These are phyloP conservation scores for Labeo calbasu DNA, from an alignment of 2,797 vertebrate species.

Conservation along the genomic window DNA sequence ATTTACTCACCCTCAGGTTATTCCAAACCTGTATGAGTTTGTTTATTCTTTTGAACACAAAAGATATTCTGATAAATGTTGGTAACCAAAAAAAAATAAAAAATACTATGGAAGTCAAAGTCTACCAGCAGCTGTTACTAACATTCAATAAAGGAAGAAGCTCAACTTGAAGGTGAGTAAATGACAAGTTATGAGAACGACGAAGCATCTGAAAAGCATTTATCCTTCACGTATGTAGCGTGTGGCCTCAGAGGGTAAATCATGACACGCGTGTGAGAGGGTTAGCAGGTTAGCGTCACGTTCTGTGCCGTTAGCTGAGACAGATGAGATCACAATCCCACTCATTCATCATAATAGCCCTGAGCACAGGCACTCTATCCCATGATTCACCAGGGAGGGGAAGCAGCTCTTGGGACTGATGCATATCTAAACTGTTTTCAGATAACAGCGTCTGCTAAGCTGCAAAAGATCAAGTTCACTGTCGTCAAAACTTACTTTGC, in stretches of 20 bases:
- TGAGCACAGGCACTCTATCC: constrained; percentile 11
- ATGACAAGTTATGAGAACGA: not conserved
- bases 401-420: not conserved
- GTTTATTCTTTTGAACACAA: no score
- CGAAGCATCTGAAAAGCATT: not conserved
- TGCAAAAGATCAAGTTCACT: not conserved
- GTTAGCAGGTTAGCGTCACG: not conserved
- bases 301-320: not conserved
- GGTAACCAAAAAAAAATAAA: not conserved
- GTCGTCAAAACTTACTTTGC: constrained; percentile 85
- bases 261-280: constrained; percentile 7
- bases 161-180: not conserved
- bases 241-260: constrained; percentile 3
- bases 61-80: not conserved
- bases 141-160: not conserved
- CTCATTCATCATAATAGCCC: not conserved
- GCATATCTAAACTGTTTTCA: constrained; percentile 21
- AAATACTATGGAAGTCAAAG: no score
- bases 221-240: not conserved
- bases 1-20: no score
- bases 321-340: not conserved
- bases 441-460: not conserved
- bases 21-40: no score
- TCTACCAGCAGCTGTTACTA: not conserved
- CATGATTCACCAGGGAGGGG: not conserved